Conservation (phyloP, 2,888 invertebrate genomes). For the Caenorhabditis drosophilae region DNA sequence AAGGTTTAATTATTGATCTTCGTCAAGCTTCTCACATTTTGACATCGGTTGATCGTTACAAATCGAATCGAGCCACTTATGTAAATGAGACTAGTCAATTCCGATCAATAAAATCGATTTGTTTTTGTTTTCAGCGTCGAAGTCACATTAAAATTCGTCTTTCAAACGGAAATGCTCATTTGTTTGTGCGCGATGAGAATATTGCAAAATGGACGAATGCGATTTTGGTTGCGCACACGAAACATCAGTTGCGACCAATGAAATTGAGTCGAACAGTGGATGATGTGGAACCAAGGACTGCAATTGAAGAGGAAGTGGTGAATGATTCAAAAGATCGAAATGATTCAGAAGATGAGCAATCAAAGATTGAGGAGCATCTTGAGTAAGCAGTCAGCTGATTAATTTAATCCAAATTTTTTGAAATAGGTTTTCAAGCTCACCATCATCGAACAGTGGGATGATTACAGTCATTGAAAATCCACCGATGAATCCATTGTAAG, state of each 20-base stretch:
- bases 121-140: constrained; percentile 13
- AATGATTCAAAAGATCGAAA: no score
- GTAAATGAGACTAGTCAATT: no score
- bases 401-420: constrained; percentile 2
- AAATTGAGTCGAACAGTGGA: background rate
- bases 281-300: background rate
- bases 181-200: constrained; percentile 22
- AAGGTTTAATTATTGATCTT: constrained; percentile 25
- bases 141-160: constrained; percentile 30
- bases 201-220: constrained; percentile 25
- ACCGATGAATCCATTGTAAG: constrained; percentile 1
- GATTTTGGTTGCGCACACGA: constrained; percentile 15
- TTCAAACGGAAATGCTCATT: constrained; percentile 24
- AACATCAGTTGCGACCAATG: background rate
- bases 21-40: constrained; percentile 11
- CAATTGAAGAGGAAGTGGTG: background rate
- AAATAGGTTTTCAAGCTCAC: constrained; percentile 4
- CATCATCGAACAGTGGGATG: constrained; percentile 21
- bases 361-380: background rate
- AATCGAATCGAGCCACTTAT: constrained; percentile 16
- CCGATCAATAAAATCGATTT: no score
- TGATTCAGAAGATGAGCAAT: background rate
- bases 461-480: constrained; percentile 27
- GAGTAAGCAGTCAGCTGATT: background rate
- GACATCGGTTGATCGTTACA: constrained; percentile 31